phyloP scores from a whole-genome alignment of 2,113 vertebrate species.

The Danionella cerebrum region DNA sequence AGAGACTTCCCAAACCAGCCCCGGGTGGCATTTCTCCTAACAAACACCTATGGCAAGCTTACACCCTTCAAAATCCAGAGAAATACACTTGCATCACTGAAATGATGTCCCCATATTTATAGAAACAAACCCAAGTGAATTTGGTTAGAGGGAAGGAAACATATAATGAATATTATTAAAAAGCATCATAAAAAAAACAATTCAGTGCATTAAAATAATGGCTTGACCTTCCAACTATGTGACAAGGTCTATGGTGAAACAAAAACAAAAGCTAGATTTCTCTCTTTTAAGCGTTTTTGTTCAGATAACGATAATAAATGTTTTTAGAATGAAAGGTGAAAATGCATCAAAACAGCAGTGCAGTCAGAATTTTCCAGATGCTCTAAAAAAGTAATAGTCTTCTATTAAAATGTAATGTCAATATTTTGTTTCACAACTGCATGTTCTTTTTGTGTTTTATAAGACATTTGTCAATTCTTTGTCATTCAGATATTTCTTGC shows the following conservation, averaged over 20 bases:
- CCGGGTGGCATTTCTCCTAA: conserved; percentile 65
- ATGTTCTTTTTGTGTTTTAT: no score
- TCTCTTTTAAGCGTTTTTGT: no score
- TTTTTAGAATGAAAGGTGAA: no score
- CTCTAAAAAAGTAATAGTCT: no score
- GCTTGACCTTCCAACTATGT: conserved; percentile 64
- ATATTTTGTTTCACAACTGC: no score
- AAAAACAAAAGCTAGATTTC: background rate
- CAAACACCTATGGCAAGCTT: conserved; percentile 60
- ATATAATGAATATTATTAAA: conserved; percentile 68
- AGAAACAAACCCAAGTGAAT: conserved; percentile 69
- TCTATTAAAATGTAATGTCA: no score
- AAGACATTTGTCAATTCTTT: no score
- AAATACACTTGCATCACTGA: conserved; percentile 68
- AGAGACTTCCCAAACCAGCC: conserved; percentile 57
- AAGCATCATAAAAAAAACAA: conserved; percentile 51
- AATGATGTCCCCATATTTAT: conserved; percentile 64
- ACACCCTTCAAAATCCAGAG: conserved; percentile 65
- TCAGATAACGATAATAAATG: no score
- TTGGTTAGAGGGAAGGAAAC: conserved; percentile 45
- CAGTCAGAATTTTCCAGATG: no score
- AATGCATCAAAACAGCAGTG: no score
- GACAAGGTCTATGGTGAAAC: conserved; percentile 64
- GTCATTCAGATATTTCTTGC: no score
- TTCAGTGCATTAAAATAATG: conserved; percentile 62